Base-by-base conservation (phyloP, 2,888 invertebrate species). In the Himalopsyche anomala region DNA sequence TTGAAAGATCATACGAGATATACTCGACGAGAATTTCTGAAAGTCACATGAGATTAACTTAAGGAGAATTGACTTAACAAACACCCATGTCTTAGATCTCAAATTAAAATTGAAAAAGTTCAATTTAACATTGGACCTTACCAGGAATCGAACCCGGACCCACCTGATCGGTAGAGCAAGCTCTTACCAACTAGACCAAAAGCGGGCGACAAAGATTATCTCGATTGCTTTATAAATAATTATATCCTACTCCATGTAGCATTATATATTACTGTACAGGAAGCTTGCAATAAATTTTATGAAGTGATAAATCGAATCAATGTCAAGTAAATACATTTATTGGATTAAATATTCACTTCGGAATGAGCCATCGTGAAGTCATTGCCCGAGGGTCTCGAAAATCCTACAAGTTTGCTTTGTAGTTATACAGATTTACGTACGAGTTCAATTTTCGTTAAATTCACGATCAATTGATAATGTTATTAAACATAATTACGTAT, bases 381-480 rank as follows among this genome's bases (percentile, higher is more conserved):
- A 62, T 62, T 4, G 62, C 62, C 62, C 5, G 62, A 5, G 19
- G 62, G 6, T 3, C 6, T 62, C 15, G n/a, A 8, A 62, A 62
- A 62, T 19, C 62, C 15, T 5, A 62, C 62, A 62, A 62, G 62
- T 62, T 62, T 62, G 28, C 62, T 62, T 62, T 62, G 62, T 62
- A 19, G 62, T 19, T 62, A 62, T 28, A 62, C 19, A 28, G 62
- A 62, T 62, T 62, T 19, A 19, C 62, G 11, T 62, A 2, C 19
- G 28, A 19, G 19, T 8, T 19, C 0, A n/a, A 62, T 62, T 19
- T 19, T 62, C 62, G 62, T 4, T n/a, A 19, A 62, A 62, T 28
- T 51, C 19, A 11, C 62, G 19, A 19, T 62, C 6, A 9, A 4
- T 62, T 62, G n/a, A 28, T 62, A 62, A 19, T 62, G 8, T n/a